These are phyloP conservation scores for Agrilus biguttatus DNA, from an alignment of 2,888 invertebrate genomes.

Conservation along the genomic window DNA sequence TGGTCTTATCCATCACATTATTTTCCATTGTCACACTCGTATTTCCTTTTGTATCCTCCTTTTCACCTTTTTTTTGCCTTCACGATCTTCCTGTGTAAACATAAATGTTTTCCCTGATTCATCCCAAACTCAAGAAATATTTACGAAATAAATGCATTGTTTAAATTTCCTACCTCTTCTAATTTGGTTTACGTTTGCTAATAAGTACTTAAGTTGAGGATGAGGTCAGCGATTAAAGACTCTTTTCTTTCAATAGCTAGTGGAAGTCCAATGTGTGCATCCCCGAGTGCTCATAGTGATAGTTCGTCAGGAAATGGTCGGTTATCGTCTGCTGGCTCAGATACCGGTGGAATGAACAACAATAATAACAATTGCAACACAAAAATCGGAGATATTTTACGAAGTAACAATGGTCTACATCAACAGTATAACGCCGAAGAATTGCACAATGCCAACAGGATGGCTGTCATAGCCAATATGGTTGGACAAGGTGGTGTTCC, in stretches of 20 bases:
- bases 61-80: too few species aligned
- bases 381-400: slow-evolving; percentile 34
- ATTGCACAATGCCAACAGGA: slow-evolving; percentile 42
- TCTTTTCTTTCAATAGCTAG: slow-evolving; percentile 20
- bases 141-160: too few species aligned
- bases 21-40: too few species aligned
- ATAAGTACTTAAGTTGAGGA: too few species aligned
- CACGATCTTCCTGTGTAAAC: too few species aligned
- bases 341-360: slow-evolving; percentile 55
- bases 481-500: slow-evolving; percentile 48
- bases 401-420: slow-evolving; percentile 42
- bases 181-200: too few species aligned
- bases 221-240: too few species aligned
- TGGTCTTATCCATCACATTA: too few species aligned
- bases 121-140: too few species aligned
- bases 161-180: too few species aligned
- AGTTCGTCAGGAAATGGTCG: slow-evolving; percentile 71
- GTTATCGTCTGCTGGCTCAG: slow-evolving; percentile 66
- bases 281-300: slow-evolving; percentile 76
- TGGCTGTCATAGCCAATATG: slow-evolving; percentile 56
- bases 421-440: slow-evolving; percentile 51
- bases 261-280: slow-evolving; percentile 58
- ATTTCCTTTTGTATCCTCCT: too few species aligned
- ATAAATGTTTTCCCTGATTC: too few species aligned
- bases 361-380: slow-evolving; percentile 55